A percentile compares a stretch with the other conserved stretches of the same genome.
These are phyloP conservation scores for Malurus melanocephalus DNA, from an alignment of 2,113 vertebrate genomes.

Conservation along the genomic window DNA sequence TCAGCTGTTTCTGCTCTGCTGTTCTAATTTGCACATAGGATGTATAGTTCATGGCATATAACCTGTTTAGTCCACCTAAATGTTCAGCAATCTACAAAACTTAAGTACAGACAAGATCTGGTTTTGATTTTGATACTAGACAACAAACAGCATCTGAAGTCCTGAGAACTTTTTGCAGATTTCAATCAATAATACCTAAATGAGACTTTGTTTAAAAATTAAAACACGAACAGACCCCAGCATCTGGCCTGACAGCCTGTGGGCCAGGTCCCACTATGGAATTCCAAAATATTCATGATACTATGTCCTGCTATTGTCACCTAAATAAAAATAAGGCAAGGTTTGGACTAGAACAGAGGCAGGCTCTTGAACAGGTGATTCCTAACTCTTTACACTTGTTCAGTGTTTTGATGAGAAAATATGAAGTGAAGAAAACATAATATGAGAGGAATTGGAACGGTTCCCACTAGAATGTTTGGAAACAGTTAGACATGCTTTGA, in stretches of 20 bases:
- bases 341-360: background rate
- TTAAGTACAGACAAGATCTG: background rate
- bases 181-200: constrained; percentile 3
- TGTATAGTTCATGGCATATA: background rate
- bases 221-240: background rate
- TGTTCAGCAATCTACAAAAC: background rate
- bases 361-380: background rate
- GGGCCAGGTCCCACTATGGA: background rate
- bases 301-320: background rate
- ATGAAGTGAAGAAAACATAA: background rate
- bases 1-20: background rate
- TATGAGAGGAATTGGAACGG: background rate
- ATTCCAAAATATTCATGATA: background rate
- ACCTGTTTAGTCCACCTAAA: background rate
- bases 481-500: constrained; percentile 27
- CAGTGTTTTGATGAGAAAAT: background rate
- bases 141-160: background rate
- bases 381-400: background rate
- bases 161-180: background rate
- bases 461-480: background rate
- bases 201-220: background rate
- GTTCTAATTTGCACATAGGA: background rate
- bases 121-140: constrained; percentile 3
- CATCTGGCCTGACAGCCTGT: background rate
- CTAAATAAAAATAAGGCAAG: background rate